These are phyloP conservation scores for Brachyalestes nurse DNA, from an alignment of 2,797 vertebrate genomes.

Conservation along the genomic window DNA sequence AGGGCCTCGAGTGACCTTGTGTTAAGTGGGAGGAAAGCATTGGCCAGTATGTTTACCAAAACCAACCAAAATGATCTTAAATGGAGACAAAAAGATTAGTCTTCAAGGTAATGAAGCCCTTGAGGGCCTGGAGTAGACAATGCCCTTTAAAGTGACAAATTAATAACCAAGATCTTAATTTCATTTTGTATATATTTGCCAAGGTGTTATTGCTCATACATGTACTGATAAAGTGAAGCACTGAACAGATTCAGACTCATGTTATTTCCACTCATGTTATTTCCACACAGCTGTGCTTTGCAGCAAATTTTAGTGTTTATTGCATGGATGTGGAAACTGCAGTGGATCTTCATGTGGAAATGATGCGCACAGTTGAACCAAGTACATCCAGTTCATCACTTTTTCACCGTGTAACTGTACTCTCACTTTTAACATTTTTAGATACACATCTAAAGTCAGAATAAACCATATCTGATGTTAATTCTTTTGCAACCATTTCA, in stretches of 20 bases:
- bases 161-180: no score
- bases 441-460: not conserved
- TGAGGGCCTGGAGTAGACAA: not conserved
- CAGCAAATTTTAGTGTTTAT: not conserved
- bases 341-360: not conserved
- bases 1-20: not conserved
- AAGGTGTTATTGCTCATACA: no score
- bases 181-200: no score
- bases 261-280: not conserved
- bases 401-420: not conserved
- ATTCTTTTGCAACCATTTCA: not conserved
- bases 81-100: not conserved
- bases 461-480: not conserved
- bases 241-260: not conserved
- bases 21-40: not conserved
- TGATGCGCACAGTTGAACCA: no score
- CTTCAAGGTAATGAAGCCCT: not conserved
- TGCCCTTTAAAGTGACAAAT: no score
- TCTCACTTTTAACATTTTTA: not conserved
- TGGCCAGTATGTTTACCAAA: not conserved
- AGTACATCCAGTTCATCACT: not conserved
- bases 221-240: no score
- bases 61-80: not conserved
- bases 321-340: not conserved
- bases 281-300: not conserved